phyloP scores from a whole-genome alignment of 2,888 invertebrate species.

The Sinotaia quadrata region DNA sequence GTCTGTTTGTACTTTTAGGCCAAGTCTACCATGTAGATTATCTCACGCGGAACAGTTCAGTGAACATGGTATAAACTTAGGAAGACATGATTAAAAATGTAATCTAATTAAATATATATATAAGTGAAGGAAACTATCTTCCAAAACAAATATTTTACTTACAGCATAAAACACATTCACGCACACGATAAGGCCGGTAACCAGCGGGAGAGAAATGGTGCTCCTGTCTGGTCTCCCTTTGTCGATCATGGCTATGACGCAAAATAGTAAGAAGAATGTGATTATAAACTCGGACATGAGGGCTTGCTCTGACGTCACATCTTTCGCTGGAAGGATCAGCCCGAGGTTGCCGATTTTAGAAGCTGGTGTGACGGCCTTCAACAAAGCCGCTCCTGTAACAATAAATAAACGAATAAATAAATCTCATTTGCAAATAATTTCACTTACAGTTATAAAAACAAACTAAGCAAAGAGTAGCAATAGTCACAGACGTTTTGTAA shows the following conservation, averaged over 20 bases:
- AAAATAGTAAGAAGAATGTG: constrained; percentile 49
- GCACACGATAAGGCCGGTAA: constrained; percentile 52
- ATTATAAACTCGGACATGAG: constrained; percentile 49
- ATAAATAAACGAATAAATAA: too few relatives aligned
- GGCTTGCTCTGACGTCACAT: constrained; percentile 47
- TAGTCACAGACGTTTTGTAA: too few relatives aligned
- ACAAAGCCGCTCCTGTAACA: constrained; percentile 39
- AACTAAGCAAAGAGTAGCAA: too few relatives aligned
- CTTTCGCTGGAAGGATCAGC: constrained; percentile 40
- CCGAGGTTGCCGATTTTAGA: constrained; percentile 47
- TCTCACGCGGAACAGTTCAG: too few relatives aligned
- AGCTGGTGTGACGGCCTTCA: constrained; percentile 40
- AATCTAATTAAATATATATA: too few relatives aligned
- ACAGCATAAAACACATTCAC: constrained; percentile 54
- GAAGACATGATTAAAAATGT: too few relatives aligned
- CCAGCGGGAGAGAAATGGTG: constrained; percentile 49
- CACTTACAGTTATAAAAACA: too few relatives aligned
- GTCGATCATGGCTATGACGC: constrained; percentile 48
- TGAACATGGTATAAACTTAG: too few relatives aligned
- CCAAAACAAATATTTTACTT: constrained; percentile 32
- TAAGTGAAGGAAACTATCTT: too few relatives aligned
- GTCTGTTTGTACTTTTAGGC: too few relatives aligned
- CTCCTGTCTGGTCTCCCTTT: constrained; percentile 43
- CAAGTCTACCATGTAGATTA: too few relatives aligned
- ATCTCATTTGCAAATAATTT: too few relatives aligned